Conservation (phyloP, 2,888 invertebrate genomes). For the Diloba caeruleocephala region DNA sequence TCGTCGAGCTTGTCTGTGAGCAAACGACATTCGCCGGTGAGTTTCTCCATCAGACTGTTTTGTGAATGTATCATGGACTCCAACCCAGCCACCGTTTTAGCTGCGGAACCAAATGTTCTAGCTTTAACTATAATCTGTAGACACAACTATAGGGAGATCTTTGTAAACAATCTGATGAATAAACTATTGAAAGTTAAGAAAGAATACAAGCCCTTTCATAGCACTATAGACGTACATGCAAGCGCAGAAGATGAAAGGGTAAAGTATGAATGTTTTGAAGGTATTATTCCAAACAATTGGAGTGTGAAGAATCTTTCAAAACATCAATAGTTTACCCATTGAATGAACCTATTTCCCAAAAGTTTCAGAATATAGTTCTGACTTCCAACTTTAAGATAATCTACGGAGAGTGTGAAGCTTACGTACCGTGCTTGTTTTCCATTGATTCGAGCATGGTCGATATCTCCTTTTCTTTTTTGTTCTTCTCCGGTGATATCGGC, state of each 20-base stretch:
- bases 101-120: conserved; percentile 90
- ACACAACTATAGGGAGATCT: conserved; percentile 50
- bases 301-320: conserved; percentile 73
- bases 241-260: conserved; percentile 86
- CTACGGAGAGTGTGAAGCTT: conserved; percentile 16
- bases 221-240: conserved; percentile 79
- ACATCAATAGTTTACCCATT: conserved; percentile 89
- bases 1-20: conserved; percentile 97
- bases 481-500: conserved; percentile 90
- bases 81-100: conserved; percentile 96
- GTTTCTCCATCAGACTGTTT: conserved; percentile 97
- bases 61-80: conserved; percentile 97
- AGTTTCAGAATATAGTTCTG: conserved; percentile 27
- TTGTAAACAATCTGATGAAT: conserved; percentile 90
- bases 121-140: conserved; percentile 59
- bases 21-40: conserved; percentile 96
- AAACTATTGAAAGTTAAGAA: conserved; percentile 90
- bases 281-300: conserved; percentile 47
- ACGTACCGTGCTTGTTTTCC: conserved; percentile 95
- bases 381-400: conserved; percentile 23
- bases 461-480: conserved; percentile 91
- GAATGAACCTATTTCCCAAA: conserved; percentile 52
- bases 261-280: conserved; percentile 88
- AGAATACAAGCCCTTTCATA: conserved; percentile 81
- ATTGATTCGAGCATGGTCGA: conserved; percentile 93